Percentiles rank a stretch among this genome's conserved stretches.
phyloP scores from a whole-genome alignment of 2,888 invertebrate genomes.

The Hermaeophaga mercurialis region DNA sequence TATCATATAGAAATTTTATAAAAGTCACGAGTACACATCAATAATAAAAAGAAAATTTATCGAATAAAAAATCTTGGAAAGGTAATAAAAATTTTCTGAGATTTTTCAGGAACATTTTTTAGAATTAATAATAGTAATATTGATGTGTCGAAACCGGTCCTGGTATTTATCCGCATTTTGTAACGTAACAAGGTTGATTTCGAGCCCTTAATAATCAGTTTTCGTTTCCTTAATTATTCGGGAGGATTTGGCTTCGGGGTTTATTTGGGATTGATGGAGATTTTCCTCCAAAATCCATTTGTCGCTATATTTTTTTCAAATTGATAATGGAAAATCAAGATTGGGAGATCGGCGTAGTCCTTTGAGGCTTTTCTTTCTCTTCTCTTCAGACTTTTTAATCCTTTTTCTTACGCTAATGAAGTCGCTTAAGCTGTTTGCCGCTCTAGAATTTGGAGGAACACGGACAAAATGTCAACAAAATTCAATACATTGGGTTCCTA shows the following conservation, averaged over 20 bases:
- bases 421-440: too few relatives aligned
- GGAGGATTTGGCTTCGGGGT: slow-evolving; percentile 34
- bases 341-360: background rate
- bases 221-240: slow-evolving; percentile 49
- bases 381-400: background rate
- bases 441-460: too few relatives aligned
- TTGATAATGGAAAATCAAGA: slow-evolving; percentile 15
- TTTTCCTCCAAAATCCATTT: slow-evolving; percentile 15
- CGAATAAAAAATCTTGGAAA: background rate
- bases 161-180: slow-evolving; percentile 47
- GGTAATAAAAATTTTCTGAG: background rate
- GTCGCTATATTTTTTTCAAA: slow-evolving; percentile 8
- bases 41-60: too few relatives aligned
- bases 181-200: slow-evolving; percentile 44
- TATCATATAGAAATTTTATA: too few relatives aligned
- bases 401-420: too few relatives aligned
- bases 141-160: slow-evolving; percentile 3
- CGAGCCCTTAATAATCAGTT: slow-evolving; percentile 46
- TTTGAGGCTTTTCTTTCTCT: background rate
- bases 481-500: too few relatives aligned
- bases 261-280: slow-evolving; percentile 19
- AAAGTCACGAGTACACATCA: too few relatives aligned
- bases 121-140: too few relatives aligned
- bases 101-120: background rate
- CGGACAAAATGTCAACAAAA: too few relatives aligned